These are phyloP conservation scores for Trachythela sp. DNA, from an alignment of 64 coral and sea anemone species.

Conservation along the genomic window DNA sequence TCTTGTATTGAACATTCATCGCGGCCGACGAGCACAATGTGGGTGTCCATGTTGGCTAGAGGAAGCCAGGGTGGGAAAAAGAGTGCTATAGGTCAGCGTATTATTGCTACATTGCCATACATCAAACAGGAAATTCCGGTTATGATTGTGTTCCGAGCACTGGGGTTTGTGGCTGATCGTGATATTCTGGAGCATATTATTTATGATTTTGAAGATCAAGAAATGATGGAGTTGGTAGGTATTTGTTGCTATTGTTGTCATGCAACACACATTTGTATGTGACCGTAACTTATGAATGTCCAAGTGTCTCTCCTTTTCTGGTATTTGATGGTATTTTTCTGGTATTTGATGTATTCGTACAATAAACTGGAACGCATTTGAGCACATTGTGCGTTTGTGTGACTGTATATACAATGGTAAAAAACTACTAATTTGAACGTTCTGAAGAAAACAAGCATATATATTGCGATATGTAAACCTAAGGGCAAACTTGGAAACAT, in stretches of 20 bases:
- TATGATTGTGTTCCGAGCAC: slow-evolving; percentile 99
- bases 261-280: not conserved
- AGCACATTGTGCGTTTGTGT: too few relatives aligned
- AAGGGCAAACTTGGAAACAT: too few relatives aligned
- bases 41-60: slow-evolving; percentile 95
- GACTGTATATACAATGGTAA: too few relatives aligned
- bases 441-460: too few relatives aligned
- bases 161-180: slow-evolving; percentile 98
- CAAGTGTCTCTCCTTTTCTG: too few relatives aligned
- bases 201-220: slow-evolving; percentile 99
- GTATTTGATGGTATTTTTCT: too few relatives aligned
- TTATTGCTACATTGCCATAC: slow-evolving; percentile 89
- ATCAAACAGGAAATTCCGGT: slow-evolving; percentile 97
- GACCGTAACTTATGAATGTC: too few relatives aligned
- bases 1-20: slow-evolving; percentile 96
- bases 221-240: slow-evolving; percentile 99
- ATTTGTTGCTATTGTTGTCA: not conserved
- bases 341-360: too few relatives aligned
- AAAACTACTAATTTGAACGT: not conserved
- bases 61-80: slow-evolving; percentile 84
- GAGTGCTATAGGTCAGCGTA: slow-evolving; percentile 96
- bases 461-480: too few relatives aligned
- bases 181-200: slow-evolving; percentile 98
- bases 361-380: too few relatives aligned
- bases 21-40: slow-evolving; percentile 93